Evolutionary conservation across 2,888 invertebrate genomes (phyloP), one percentile per base, ranked within the genome.

Genomic region (Physocephala rufipes): DNA sequence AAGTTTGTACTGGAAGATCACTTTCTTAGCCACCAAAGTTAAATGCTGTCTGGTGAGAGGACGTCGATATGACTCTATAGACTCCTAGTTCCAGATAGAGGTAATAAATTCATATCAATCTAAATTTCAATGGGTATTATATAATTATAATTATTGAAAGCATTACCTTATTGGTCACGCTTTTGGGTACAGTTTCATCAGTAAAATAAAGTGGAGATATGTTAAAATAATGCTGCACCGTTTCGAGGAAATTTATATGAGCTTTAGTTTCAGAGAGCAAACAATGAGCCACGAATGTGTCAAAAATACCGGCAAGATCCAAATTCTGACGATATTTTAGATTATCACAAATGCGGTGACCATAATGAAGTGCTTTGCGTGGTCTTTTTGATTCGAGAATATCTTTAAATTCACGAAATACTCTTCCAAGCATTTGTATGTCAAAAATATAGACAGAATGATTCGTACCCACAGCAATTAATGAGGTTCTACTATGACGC

Each of bases 371-470:
- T 7, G 77, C 78, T 73, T 82, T 82, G 4, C 76, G 79, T 5
- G 78, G 79, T 2, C 72, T 71, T 21, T 76, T 74, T 0, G 80
- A 73, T 71, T 80, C 77, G 1, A 82, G 71, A 21, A 82, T 73
- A 4, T 71, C 67, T 59, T 75, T 78, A 0, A 82, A 61, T 63
- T 81, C 81, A 19, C 77, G 77, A 53, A 78, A 79, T 9, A 82
- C 70, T 65, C 73, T 76, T 7, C 80, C 81, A 53, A 82, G 66
- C 12, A 66, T 76, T 15, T 78, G 36, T 7, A 82, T 76, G 73
- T 82, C 82, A 70, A 81, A 81, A 30, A 82, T 77, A 72, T 81
- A 82, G 5, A 80, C 76, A 21, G 75, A 73, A 7, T 76, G 71
- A 4, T 70, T 49, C 3, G 82, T 80, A 15, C 77, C 76, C 3